Evolutionary conservation across 2,888 invertebrate genomes (phyloP), one percentile per base, ranked within the genome.

Genomic region (Platynereis dumerilii): DNA sequence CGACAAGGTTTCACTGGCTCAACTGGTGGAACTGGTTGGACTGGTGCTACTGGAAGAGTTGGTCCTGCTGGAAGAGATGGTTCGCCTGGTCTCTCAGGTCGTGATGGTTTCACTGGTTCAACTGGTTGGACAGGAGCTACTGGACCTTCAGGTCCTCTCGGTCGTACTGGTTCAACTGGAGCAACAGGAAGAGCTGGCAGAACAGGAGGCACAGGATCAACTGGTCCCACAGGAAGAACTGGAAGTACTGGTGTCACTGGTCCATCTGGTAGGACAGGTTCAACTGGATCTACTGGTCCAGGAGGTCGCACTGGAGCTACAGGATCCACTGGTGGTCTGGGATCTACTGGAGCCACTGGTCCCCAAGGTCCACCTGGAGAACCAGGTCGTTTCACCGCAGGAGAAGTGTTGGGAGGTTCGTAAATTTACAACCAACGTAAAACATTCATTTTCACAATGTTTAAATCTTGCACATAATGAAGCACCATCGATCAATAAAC

Each of bases 121-220:
- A 60, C 64, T 42, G 67, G 67, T 28, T n/a, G 17, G 2, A 61
- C 55, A 10, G 66, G 66, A 26, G 15, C 48, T 20, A 56, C 56
- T 24, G 69, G 69, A 29, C 57, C 24, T 15, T n/a, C 53, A 53
- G 69, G 69, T 48, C 26, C 39, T 28, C 64, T 62, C n/a, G 72
- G 72, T 45, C 29, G 39, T 24, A 52, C 58, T 45, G 72, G 72
- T 27, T n/a, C 58, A 24, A 44, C 65, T 22, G 72, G 62, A 22
- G 34, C 45, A 2, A 22, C 24, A 28, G 62, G 62, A 48, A 17
- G 15, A 20, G 34, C 62, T 28, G 71, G 71, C n/a, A 27, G 66
- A 2, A 60, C 58, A 1, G 70, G 70, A 26, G 34, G 39, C 15
- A 56, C 62, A 20, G 71, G 71, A 52, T 15, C 58, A 56, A 34